Conservation (phyloP, 2,888 invertebrate species). For the Epirrhoe alternata region DNA sequence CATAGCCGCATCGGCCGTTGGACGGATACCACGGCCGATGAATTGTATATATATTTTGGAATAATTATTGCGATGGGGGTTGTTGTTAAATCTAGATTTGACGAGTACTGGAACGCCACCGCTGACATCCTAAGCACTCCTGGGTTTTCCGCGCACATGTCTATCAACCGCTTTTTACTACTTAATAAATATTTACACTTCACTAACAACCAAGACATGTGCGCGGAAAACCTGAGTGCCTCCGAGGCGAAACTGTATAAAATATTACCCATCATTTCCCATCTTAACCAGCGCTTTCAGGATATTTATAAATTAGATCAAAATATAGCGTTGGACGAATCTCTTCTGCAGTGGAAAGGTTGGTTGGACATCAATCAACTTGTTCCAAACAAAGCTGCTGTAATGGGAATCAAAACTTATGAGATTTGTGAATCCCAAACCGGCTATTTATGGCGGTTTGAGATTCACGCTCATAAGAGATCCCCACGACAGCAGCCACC, state of each 20-base stretch:
- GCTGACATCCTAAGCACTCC: too few relatives aligned
- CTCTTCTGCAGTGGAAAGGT: slow-evolving; percentile 25
- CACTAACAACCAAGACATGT: neutral
- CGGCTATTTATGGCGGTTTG: slow-evolving; percentile 24
- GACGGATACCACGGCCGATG: too few relatives aligned
- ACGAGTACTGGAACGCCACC: too few relatives aligned
- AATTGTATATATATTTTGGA: too few relatives aligned
- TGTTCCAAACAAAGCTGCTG: slow-evolving; percentile 29
- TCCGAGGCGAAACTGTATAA: slow-evolving; percentile 9
- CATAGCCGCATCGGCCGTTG: too few relatives aligned
- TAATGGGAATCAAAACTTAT: slow-evolving; percentile 4
- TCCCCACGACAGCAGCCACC: too few relatives aligned
- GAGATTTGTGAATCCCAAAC: slow-evolving; percentile 19
- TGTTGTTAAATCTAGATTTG: too few relatives aligned
- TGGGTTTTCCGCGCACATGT: too few relatives aligned
- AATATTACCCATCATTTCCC: neutral
- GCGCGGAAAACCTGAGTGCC: neutral
- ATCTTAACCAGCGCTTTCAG: neutral
- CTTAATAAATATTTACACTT: slow-evolving; percentile 7
- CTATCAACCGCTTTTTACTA: neutral
- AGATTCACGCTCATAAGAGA: slow-evolving; percentile 14
- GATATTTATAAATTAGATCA: neutral
- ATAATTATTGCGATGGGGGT: too few relatives aligned
- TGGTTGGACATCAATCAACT: slow-evolving; percentile 24
- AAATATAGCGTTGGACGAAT: slow-evolving; percentile 24